phyloP scores from a whole-genome alignment of 2,113 vertebrate genomes.

The Albula glossodonta region DNA sequence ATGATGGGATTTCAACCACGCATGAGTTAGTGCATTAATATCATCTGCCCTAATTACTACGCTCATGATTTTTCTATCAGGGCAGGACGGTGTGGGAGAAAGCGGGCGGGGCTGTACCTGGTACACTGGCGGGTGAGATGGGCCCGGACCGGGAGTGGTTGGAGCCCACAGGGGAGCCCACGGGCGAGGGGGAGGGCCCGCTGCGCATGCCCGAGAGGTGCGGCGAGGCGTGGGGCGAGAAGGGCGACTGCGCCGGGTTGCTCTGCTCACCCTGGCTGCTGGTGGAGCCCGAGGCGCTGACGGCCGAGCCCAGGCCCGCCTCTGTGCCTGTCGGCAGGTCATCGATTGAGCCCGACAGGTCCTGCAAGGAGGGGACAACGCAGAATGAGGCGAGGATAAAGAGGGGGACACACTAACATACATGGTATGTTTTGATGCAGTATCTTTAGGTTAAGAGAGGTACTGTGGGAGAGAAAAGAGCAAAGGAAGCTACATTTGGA shows the following conservation, averaged over 20 bases:
- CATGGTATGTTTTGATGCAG: too few relatives aligned
- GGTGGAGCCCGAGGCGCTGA: constrained; percentile 79
- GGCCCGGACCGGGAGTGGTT: constrained; percentile 92
- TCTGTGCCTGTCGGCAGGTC: constrained; percentile 95
- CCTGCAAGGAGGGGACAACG: constrained; percentile 69
- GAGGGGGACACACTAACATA: too few relatives aligned
- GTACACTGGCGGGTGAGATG: constrained; percentile 84
- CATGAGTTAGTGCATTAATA: not conserved
- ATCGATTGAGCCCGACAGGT: constrained; percentile 94
- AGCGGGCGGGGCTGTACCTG: constrained; percentile 14
- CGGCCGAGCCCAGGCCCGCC: constrained; percentile 83
- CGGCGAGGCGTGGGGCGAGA: constrained; percentile 87
- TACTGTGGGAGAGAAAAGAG: too few relatives aligned
- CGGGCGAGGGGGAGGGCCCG: constrained; percentile 89
- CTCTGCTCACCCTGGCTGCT: constrained; percentile 90
- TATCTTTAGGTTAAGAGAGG: too few relatives aligned
- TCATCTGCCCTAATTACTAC: too few relatives aligned
- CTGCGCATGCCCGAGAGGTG: constrained; percentile 87
- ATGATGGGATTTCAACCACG: not conserved
- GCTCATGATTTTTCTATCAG: too few relatives aligned
- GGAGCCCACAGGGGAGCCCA: constrained; percentile 89
- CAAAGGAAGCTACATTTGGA: too few relatives aligned
- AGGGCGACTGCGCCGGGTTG: constrained; percentile 91
- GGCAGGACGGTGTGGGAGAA: not conserved
- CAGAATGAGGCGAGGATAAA: not conserved